Evolutionary conservation across 2,888 invertebrate species (phyloP), one percentile per base, ranked within the genome.

Genomic region (Epirrhoe tristata): DNA sequence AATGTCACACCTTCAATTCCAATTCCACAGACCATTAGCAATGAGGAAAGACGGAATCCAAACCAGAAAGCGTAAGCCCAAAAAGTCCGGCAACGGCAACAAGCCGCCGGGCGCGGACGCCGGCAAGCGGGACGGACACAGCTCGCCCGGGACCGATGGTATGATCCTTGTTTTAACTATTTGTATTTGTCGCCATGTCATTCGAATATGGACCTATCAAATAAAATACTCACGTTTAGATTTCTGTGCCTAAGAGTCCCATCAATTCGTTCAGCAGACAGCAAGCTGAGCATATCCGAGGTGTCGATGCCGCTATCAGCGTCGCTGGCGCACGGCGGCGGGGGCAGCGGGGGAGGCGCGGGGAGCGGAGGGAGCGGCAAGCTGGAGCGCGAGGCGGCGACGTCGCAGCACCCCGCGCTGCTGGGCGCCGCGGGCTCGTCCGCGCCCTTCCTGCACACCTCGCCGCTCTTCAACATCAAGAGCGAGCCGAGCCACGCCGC

Each of bases 1-100:
- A 43, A 43, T 43, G 6, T 34, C 34, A 34, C 34, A 32, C 32
- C 12, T 50, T 6, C 7, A 36, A 56, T 31, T 43, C 34, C 8
- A n/a, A n/a, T 50, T 46, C 57, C 24, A 50, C 86, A 93, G 99
- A 74, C 99, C 99, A 1, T 87, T 98, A 80, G 98, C 98, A 17
- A 99, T 99, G 98, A 96, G 98, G 74, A 99, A 99, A 86, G 98
- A 99, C 82, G 98, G 98, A 63, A 98, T 99, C 72, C 99, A 98
- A 90, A 99, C 99, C 51, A 94, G 99, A 74, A 99, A 99, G 88
- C 95, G 99, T 61, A 99, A 99, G 84, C 97, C 97, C 69, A 97
- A 97, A 87, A 97, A 97, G 84, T 95, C 96, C 8, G 95, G 94
- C 54, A 93, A 90, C 75, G 94, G 94, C 51, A 81, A 86, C 53